These are phyloP conservation scores for Orthonychiurus folsomi DNA, from an alignment of 2,888 invertebrate species.

Conservation along the genomic window DNA sequence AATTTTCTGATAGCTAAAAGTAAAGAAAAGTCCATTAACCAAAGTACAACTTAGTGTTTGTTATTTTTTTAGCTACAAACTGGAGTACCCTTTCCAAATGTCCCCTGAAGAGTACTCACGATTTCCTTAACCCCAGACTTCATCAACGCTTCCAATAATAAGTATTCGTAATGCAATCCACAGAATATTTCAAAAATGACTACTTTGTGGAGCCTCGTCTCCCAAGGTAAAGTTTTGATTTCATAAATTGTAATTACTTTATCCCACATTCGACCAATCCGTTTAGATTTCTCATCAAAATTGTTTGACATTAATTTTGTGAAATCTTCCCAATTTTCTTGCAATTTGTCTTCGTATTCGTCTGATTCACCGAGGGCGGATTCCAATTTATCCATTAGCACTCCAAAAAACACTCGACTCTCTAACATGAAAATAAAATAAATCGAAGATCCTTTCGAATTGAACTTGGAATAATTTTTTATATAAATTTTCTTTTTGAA, in stretches of 20 bases:
- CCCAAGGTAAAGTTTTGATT: conserved; percentile 31
- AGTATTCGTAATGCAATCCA: conserved; percentile 24
- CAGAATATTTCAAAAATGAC: conserved; percentile 20
- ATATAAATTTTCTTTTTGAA: not conserved
- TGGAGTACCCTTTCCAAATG: not conserved
- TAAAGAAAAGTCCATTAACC: no score
- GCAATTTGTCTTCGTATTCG: conserved; percentile 17
- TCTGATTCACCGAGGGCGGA: conserved; percentile 14
- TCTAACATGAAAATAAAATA: conserved; percentile 18
- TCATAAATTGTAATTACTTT: conserved; percentile 20
- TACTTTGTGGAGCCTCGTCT: conserved; percentile 8
- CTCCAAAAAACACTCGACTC: conserved; percentile 27
- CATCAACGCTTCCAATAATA: conserved; percentile 28
- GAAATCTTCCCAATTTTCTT: conserved; percentile 26
- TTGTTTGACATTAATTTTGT: conserved; percentile 23
- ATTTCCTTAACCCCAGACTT: conserved; percentile 33
- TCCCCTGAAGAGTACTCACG: conserved; percentile 18
- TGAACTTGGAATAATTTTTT: no score
- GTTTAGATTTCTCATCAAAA: conserved; percentile 19
- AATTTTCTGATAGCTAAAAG: not conserved
- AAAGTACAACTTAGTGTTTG: no score
- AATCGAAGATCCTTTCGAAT: not conserved
- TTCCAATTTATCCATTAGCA: conserved; percentile 32
- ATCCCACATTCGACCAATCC: conserved; percentile 23
- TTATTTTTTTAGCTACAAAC: no score